A percentile compares a stretch with the other conserved stretches of the same genome.
These are phyloP conservation scores for Metacarcinus magister DNA, from an alignment of 2,888 invertebrate genomes.

Conservation along the genomic window DNA sequence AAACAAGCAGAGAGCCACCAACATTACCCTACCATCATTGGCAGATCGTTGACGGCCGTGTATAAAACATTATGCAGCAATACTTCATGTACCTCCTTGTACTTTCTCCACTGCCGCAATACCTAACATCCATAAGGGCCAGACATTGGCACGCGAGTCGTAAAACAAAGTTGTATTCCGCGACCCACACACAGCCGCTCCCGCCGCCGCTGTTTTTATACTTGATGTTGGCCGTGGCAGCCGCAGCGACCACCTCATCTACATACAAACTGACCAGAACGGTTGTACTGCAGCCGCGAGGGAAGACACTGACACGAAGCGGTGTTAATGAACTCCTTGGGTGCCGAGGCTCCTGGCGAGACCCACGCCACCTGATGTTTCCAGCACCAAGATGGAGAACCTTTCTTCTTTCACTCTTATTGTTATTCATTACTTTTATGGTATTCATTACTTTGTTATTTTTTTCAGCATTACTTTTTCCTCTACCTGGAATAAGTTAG, in stretches of 20 bases:
- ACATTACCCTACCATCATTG: not conserved
- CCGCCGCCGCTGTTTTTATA: slow-evolving; percentile 63
- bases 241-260: slow-evolving; percentile 63
- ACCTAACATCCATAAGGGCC: slow-evolving; percentile 40
- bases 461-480: slow-evolving; percentile 20
- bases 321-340: slow-evolving; percentile 43
- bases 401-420: slow-evolving; percentile 16
- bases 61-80: slow-evolving; percentile 28
- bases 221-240: not conserved
- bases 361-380: not conserved
- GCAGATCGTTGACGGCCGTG: not conserved
- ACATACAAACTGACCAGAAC: slow-evolving; percentile 66
- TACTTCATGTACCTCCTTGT: not conserved
- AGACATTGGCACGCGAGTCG: slow-evolving; percentile 32
- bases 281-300: slow-evolving; percentile 52
- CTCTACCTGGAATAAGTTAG: slow-evolving; percentile 34
- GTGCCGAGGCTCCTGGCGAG: not conserved
- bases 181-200: slow-evolving; percentile 38
- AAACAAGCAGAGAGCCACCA: not conserved
- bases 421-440: slow-evolving; percentile 59
- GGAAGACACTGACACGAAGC: slow-evolving; percentile 66
- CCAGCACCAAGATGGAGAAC: not conserved
- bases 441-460: not conserved
- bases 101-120: not conserved
- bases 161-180: slow-evolving; percentile 63